A percentile compares a stretch with the other conserved stretches of the same genome.
Conservation (phyloP, 2,113 vertebrate species). For the Recurvirostra avosetta region DNA sequence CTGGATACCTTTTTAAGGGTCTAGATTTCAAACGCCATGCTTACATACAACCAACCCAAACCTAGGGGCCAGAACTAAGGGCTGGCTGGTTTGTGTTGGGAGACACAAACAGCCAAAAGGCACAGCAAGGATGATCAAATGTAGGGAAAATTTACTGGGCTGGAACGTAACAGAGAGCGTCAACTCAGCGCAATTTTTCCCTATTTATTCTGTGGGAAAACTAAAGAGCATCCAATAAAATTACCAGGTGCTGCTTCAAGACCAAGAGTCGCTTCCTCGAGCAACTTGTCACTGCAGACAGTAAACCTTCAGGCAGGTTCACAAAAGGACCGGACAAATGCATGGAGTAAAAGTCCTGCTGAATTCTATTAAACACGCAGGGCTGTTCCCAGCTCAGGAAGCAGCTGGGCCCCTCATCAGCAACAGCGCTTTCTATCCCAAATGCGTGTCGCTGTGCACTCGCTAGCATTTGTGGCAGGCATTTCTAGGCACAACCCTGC, state of each 20-base stretch:
- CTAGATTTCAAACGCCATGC: not conserved
- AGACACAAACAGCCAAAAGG: not conserved
- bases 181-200: not conserved
- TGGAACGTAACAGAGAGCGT: not conserved
- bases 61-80: not conserved
- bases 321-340: not conserved
- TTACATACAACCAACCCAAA: not conserved
- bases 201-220: not conserved
- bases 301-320: not conserved
- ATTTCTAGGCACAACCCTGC: not conserved
- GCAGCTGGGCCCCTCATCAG: not conserved
- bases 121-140: not conserved
- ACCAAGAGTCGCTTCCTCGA: not conserved
- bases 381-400: not conserved
- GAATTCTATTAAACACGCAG: not conserved
- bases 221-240: not conserved
- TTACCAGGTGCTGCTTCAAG: not conserved
- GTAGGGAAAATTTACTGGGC: not conserved
- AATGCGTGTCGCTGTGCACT: not conserved
- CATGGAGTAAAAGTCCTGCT: not conserved
- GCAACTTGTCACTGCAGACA: not conserved
- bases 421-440: not conserved
- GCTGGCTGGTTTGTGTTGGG: not conserved
- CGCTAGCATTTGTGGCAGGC: fast-evolving
- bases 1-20: not conserved